Base-by-base conservation (phyloP, 2,113 vertebrate species). In the Athene noctua region DNA sequence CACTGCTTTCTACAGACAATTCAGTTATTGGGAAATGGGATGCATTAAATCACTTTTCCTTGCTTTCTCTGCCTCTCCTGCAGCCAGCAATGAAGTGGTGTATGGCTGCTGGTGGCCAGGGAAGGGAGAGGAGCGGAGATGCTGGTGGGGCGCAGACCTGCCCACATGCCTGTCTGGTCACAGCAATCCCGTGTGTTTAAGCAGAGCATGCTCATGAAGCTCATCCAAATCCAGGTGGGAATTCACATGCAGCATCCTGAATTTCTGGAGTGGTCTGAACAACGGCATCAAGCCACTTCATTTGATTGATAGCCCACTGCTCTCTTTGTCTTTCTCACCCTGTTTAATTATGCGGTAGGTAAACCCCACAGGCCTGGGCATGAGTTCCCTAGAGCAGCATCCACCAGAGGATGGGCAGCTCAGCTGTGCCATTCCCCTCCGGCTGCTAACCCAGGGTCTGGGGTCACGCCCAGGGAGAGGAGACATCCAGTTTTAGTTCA, bases 151-250 rank as follows among this genome's bases (percentile, higher is more conserved):
- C 3, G 5, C 47, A 13, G 68, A 21, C 22, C 36, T 42, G 57
- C 34, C 38, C 47, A 1, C 9, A 1, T 10, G 42, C 58, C 51
- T 6, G 10, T 15, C 29, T 4, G 3, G 14, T 17, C 42, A 11
- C 61, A 11, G 40, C 83, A 75, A 34, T 27, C 18, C 51, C 73
- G 6, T 10, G 16, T 12, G 27, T 7, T 46, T 16, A 18, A 62
- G 58, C 68, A 51, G 65, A 40, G 40, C 21, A 18, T 2, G 27
- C n/a, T 61, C 51, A 22, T 1, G 1, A 29, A 47, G 21, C 51
- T 16, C 52, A 34, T 26, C 78, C 44, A 38, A 19, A 91, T 22
- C 52, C 70, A 34, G 30, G 18, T 8, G 40, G n/a, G 22, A 40
- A 55, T 44, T 62, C 34, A 32, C 34, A 34, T 22, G 13, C 5